Conservation (phyloP, 2,797 vertebrate genomes). For the Meriones psammophilus region DNA sequence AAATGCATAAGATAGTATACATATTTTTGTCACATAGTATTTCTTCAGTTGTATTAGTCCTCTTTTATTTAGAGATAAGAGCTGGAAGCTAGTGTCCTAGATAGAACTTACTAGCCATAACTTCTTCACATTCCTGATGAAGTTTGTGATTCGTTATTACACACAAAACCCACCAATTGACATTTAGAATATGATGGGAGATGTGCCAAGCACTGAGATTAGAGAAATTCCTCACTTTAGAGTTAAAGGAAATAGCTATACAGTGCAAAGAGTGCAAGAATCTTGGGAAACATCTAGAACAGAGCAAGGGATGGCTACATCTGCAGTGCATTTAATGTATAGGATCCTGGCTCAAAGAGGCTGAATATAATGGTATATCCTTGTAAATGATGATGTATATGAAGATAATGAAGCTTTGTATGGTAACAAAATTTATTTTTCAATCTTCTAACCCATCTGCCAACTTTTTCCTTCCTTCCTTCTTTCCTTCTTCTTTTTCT, state of each 20-base stretch:
- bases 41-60: not conserved
- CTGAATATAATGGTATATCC: not conserved
- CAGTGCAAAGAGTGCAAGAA: not conserved
- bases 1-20: not conserved
- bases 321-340: not conserved
- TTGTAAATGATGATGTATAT: not conserved
- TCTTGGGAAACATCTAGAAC: no score
- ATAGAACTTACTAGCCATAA: slow-evolving; percentile 16
- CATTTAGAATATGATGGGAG: not conserved
- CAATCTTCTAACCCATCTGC: not conserved
- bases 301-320: not conserved
- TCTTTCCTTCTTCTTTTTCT: not conserved
- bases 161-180: not conserved
- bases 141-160: not conserved
- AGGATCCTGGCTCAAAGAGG: not conserved
- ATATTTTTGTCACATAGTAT: not conserved
- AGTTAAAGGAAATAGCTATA: not conserved
- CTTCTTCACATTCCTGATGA: not conserved
- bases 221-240: not conserved
- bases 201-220: not conserved
- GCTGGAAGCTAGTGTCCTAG: not conserved
- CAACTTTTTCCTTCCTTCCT: not conserved
- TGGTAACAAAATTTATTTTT: not conserved
- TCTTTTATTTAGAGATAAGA: slow-evolving; percentile 7
- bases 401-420: not conserved